Percentiles rank a stretch among this genome's conserved stretches.
These are phyloP conservation scores for Chrosomus eos DNA, from an alignment of 2,797 vertebrate genomes.

Conservation along the genomic window DNA sequence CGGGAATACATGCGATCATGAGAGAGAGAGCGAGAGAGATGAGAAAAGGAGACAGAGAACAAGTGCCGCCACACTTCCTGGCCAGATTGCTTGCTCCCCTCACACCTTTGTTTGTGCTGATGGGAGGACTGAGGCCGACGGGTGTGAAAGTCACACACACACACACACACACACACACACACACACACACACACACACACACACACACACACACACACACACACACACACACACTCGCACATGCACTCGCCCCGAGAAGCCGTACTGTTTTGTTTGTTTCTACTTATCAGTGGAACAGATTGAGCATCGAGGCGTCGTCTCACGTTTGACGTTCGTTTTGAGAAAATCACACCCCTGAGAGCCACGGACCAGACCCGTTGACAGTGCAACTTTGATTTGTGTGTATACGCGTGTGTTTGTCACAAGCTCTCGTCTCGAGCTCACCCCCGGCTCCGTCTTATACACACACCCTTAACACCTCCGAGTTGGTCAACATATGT, in stretches of 20 bases:
- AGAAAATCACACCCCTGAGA: conserved; percentile 88
- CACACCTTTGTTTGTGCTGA: conserved; percentile 68
- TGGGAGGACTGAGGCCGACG: conserved; percentile 55
- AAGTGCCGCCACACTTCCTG: conserved; percentile 62
- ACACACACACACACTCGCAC: conserved; percentile 25
- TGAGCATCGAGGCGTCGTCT: conserved; percentile 77
- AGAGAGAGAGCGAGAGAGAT: conserved; percentile 10
- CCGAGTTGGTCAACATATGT: conserved; percentile 73
- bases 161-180: conserved; percentile 38
- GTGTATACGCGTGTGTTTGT: conserved; percentile 39
- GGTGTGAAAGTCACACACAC: conserved; percentile 56
- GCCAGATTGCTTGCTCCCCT: conserved; percentile 69
- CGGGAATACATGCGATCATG: not conserved
- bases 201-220: conserved; percentile 28
- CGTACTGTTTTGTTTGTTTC: conserved; percentile 56
- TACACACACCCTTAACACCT: conserved; percentile 56
- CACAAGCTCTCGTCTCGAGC: conserved; percentile 44
- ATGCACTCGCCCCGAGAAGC: not conserved
- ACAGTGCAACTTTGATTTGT: conserved; percentile 75
- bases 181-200: conserved; percentile 23
- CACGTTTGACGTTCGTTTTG: conserved; percentile 81
- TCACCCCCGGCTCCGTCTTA: conserved; percentile 46
- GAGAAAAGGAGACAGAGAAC: conserved; percentile 17
- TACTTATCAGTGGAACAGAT: conserved; percentile 69
- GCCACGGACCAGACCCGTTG: conserved; percentile 85